Evolutionary conservation across 1,140 invertebrate species (phyloP).

Genomic region (Drosophila tsacasi): DNA sequence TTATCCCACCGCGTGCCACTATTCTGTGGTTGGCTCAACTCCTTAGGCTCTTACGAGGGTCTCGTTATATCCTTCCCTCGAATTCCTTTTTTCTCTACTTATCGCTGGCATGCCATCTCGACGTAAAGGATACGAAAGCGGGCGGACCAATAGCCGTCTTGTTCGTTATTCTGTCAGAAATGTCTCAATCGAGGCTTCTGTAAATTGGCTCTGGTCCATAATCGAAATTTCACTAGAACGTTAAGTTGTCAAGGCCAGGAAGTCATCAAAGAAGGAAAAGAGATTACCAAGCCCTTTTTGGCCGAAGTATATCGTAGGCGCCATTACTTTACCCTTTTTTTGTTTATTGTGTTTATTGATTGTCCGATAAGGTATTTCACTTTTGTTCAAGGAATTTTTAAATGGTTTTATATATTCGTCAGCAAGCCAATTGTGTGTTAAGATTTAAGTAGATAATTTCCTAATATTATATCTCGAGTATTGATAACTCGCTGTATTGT

Average conservation of each 20-base stretch:
- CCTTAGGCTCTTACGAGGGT: slow-evolving; percentile 45
- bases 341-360: slow-evolving; percentile 40
- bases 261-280: slow-evolving; percentile 18
- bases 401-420: background rate
- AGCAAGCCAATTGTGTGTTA: background rate
- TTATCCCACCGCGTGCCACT: slow-evolving; percentile 61
- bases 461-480: background rate
- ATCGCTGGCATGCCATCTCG: slow-evolving; percentile 66
- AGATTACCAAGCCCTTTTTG: slow-evolving; percentile 46
- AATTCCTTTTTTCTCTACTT: slow-evolving; percentile 28
- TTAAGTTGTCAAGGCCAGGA: slow-evolving; percentile 65
- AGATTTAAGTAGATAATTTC: background rate
- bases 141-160: slow-evolving; percentile 66
- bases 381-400: slow-evolving; percentile 6
- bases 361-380: slow-evolving; percentile 41
- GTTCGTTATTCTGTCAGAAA: slow-evolving; percentile 66
- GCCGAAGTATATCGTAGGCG: slow-evolving; percentile 43
- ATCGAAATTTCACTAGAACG: slow-evolving; percentile 78
- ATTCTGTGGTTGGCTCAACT: slow-evolving; percentile 75
- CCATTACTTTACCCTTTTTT: slow-evolving; percentile 45
- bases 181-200: slow-evolving; percentile 77
- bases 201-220: slow-evolving; percentile 72
- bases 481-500: background rate
- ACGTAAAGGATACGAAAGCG: slow-evolving; percentile 49
- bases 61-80: slow-evolving; percentile 62